These are phyloP conservation scores for Prionailurus viverrinus DNA, from an alignment of 2,113 vertebrate genomes.

Conservation along the genomic window DNA sequence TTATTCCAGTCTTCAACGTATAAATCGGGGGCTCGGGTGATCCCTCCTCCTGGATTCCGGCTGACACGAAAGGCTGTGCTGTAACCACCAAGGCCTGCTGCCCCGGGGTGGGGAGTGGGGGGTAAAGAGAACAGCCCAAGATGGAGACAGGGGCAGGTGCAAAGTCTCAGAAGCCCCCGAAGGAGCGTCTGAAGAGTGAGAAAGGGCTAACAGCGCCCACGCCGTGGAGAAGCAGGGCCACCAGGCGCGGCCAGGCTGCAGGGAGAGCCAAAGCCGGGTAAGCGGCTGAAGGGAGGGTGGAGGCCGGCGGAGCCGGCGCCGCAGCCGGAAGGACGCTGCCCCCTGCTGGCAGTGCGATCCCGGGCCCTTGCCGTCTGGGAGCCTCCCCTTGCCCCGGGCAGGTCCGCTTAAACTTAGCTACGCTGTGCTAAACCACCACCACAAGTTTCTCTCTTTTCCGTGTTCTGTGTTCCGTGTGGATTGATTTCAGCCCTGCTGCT, in stretches of 20 bases:
- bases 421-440: background rate
- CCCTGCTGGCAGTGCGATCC: constrained; percentile 5
- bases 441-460: background rate
- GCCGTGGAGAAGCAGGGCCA: background rate
- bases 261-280: background rate
- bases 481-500: background rate
- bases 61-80: background rate
- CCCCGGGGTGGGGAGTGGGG: too few species aligned
- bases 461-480: background rate
- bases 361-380: accelerated
- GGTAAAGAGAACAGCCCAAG: background rate
- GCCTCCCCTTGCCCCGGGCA: background rate
- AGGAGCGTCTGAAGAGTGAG: background rate
- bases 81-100: background rate
- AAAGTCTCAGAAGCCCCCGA: background rate
- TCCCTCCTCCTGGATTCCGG: background rate
- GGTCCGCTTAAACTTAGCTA: background rate
- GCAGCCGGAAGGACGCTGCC: background rate
- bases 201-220: background rate
- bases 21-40: background rate
- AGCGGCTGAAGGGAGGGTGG: background rate
- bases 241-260: accelerated
- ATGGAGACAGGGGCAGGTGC: too few species aligned
- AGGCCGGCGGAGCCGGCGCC: accelerated
- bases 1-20: background rate